Evolutionary conservation across 1,140 invertebrate species (phyloP).

Genomic region (Drepana arcuata): DNA sequence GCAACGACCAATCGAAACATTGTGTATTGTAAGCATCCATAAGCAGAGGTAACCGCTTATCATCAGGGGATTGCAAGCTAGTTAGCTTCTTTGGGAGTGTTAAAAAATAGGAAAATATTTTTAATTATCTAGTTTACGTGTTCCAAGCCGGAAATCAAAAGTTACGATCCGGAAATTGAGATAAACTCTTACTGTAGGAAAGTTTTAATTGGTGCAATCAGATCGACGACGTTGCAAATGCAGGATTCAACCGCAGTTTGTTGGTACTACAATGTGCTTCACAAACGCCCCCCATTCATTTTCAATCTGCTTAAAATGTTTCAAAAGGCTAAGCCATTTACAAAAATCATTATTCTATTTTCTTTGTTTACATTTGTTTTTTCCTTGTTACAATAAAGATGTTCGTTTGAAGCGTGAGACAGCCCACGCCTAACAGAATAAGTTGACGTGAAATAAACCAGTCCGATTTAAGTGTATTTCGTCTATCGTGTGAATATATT

Average conservation of each 20-base stretch:
- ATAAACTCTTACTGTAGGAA: constrained; percentile 16
- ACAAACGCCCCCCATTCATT: constrained; percentile 22
- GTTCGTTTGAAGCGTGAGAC: constrained; percentile 4
- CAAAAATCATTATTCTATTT: constrained; percentile 13
- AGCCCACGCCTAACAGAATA: constrained; percentile 9
- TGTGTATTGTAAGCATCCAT: no score
- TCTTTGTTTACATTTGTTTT: constrained; percentile 3
- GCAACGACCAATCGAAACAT: no score
- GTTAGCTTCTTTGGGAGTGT: no score
- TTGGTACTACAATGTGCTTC: constrained; percentile 16
- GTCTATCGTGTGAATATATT: no score
- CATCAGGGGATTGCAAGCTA: no score
- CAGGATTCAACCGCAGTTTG: constrained; percentile 15
- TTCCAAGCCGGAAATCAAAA: no score
- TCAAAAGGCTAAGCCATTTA: constrained; percentile 9
- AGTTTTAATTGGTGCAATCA: constrained; percentile 36
- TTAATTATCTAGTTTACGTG: no score
- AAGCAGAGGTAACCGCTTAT: no score
- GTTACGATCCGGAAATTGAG: no score
- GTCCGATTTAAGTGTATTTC: no score
- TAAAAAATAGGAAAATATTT: no score
- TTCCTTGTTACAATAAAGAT: constrained; percentile 2
- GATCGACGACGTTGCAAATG: constrained; percentile 12
- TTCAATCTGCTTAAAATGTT: constrained; percentile 27
- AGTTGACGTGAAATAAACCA: constrained; percentile 19